phyloP scores from a whole-genome alignment of 1,140 invertebrate species.

The Pararge aegeria region DNA sequence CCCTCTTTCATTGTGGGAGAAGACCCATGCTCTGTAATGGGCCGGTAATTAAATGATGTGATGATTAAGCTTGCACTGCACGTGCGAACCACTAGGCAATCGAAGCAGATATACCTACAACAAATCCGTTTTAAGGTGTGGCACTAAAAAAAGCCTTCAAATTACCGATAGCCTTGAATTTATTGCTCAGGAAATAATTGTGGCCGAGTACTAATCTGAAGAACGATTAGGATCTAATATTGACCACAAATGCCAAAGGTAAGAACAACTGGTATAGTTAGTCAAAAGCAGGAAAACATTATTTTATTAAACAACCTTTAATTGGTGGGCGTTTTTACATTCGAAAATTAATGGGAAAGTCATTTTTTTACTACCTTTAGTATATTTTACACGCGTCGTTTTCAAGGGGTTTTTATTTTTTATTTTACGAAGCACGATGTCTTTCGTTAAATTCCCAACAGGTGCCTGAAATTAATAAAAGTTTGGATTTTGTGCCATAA shows the following conservation, averaged over 20 bases:
- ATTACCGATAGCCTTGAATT: constrained; percentile 21
- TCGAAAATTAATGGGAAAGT: background rate
- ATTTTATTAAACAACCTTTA: background rate
- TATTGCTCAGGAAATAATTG: constrained; percentile 30
- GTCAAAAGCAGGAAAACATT: constrained; percentile 17
- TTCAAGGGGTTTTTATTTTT: too few relatives aligned
- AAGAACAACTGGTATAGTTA: constrained; percentile 14
- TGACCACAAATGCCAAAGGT: constrained; percentile 27
- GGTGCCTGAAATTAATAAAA: too few relatives aligned
- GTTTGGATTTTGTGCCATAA: too few relatives aligned
- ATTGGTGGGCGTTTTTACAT: background rate
- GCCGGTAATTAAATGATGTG: too few relatives aligned
- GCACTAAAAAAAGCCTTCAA: constrained; percentile 10
- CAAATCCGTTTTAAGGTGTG: constrained; percentile 1
- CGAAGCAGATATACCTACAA: background rate
- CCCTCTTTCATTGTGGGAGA: too few relatives aligned
- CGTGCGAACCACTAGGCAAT: too few relatives aligned
- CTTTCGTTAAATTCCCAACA: too few relatives aligned
- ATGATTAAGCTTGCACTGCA: too few relatives aligned
- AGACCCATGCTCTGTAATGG: too few relatives aligned
- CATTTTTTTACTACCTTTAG: too few relatives aligned
- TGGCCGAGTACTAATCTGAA: constrained; percentile 14
- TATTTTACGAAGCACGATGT: too few relatives aligned
- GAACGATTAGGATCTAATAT: constrained; percentile 22
- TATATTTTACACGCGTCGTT: too few relatives aligned